A percentile compares a stretch with the other conserved stretches of the same genome.
Evolutionary conservation across 2,797 vertebrate genomes (phyloP).

Genomic region (Rhinogobio ventralis): DNA sequence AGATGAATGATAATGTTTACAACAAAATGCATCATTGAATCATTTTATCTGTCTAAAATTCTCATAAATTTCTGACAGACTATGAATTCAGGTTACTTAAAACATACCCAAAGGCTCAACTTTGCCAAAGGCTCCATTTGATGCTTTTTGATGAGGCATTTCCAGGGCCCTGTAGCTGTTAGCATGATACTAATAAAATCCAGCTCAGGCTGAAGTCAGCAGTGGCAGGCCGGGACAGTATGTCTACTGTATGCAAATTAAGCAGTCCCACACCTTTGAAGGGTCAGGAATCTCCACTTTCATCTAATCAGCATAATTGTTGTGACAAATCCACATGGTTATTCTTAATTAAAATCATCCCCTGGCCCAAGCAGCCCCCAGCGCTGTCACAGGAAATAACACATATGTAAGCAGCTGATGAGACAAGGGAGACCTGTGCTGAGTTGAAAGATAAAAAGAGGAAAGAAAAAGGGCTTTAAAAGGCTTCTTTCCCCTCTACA

Average conservation of each 20-base stretch:
- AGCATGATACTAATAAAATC: constrained; percentile 54
- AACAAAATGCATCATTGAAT: background rate
- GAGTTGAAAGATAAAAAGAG: constrained; percentile 58
- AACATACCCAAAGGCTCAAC: constrained; percentile 7
- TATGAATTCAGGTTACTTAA: constrained; percentile 1
- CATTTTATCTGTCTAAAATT: background rate
- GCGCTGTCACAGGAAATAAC: constrained; percentile 82
- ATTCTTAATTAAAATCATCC: constrained; percentile 89
- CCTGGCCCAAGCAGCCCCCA: constrained; percentile 74
- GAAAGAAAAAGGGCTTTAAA: constrained; percentile 67
- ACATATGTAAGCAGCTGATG: constrained; percentile 61
- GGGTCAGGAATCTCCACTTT: constrained; percentile 77
- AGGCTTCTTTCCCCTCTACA: constrained; percentile 69
- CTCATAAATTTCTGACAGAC: background rate
- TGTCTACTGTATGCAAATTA: constrained; percentile 80
- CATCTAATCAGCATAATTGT: constrained; percentile 88
- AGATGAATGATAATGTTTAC: background rate
- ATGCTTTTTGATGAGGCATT: constrained; percentile 42
- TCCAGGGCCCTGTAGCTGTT: constrained; percentile 40
- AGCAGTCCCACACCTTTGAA: constrained; percentile 74
- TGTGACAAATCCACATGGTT: constrained; percentile 90
- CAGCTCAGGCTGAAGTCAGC: constrained; percentile 54
- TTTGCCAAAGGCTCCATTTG: constrained; percentile 30
- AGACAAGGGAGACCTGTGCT: constrained; percentile 64
- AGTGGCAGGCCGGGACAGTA: constrained; percentile 48